Evolutionary conservation across 92 coral and sea anemone species (phyloP).

Genomic region (Blastomussa wellsi): DNA sequence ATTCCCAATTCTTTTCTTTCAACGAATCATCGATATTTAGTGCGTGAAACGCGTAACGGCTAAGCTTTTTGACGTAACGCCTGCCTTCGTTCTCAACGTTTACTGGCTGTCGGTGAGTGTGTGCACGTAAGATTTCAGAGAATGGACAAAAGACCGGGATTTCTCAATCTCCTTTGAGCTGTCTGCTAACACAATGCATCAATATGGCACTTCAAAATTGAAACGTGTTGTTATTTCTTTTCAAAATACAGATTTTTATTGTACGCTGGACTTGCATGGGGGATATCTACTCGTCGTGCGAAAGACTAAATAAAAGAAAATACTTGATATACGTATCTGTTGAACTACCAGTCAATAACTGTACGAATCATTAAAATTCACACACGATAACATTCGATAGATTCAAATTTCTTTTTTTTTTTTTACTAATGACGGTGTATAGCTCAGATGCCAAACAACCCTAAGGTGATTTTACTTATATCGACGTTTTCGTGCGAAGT

Average conservation of each 20-base stretch:
- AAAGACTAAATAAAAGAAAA: not conserved
- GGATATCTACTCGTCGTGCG: too few relatives aligned
- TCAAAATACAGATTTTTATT: not conserved
- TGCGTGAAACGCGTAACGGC: not conserved
- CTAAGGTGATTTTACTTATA: not conserved
- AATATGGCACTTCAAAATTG: not conserved
- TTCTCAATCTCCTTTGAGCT: not conserved
- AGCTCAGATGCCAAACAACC: not conserved
- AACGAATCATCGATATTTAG: not conserved
- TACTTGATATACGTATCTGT: not conserved
- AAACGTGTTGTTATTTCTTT: not conserved
- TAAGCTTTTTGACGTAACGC: conserved; percentile 24
- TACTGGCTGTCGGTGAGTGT: not conserved
- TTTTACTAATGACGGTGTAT: not conserved
- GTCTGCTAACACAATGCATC: not conserved
- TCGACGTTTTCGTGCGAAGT: not conserved
- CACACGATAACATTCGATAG: not conserved
- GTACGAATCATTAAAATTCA: not conserved
- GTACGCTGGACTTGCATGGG: too few relatives aligned
- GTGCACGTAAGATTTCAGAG: not conserved
- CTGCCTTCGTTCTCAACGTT: not conserved
- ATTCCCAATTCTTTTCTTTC: not conserved
- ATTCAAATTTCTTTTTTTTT: conserved; percentile 7
- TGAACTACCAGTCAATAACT: not conserved
- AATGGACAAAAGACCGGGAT: not conserved